Conservation (phyloP, 1,140 invertebrate species). For the Aphelenchoides besseyi region DNA sequence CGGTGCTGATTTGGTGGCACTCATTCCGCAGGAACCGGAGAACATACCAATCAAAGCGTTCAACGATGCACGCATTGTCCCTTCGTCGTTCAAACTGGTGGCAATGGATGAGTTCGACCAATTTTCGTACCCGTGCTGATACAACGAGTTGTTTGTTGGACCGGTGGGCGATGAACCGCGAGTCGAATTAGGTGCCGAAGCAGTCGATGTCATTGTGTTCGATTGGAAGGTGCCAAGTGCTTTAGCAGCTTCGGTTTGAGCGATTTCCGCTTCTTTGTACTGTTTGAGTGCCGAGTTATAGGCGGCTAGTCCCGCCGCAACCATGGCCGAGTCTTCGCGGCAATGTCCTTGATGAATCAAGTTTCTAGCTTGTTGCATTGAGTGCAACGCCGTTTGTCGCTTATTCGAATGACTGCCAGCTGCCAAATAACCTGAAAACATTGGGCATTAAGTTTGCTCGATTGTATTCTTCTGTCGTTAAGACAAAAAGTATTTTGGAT, state of each 20-base stretch:
- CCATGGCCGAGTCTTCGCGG: neutral
- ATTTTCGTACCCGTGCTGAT: neutral
- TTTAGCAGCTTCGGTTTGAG: slow-evolving; percentile 5
- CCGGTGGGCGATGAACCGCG: slow-evolving; percentile 12
- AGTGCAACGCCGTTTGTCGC: neutral
- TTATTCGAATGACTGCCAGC: neutral
- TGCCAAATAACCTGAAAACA: no score
- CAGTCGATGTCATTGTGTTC: neutral
- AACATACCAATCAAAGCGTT: slow-evolving; percentile 22
- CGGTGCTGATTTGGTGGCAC: neutral
- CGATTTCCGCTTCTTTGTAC: neutral
- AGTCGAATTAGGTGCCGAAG: slow-evolving; percentile 13
- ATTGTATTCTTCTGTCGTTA: no score
- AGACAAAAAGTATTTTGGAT: no score
- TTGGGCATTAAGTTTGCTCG: no score
- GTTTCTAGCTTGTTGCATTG: neutral
- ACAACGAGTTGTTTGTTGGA: neutral
- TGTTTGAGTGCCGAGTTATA: slow-evolving; percentile 8
- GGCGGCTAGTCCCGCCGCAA: neutral
- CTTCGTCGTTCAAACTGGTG: neutral
- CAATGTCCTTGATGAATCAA: neutral
- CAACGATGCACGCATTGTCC: neutral
- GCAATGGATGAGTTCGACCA: neutral
- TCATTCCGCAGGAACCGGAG: slow-evolving; percentile 7
- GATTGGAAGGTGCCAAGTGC: neutral